A percentile compares a stretch with the other conserved stretches of the same genome.
phyloP scores from a whole-genome alignment of 1,140 invertebrate genomes.

The Drosophila athabasca region DNA sequence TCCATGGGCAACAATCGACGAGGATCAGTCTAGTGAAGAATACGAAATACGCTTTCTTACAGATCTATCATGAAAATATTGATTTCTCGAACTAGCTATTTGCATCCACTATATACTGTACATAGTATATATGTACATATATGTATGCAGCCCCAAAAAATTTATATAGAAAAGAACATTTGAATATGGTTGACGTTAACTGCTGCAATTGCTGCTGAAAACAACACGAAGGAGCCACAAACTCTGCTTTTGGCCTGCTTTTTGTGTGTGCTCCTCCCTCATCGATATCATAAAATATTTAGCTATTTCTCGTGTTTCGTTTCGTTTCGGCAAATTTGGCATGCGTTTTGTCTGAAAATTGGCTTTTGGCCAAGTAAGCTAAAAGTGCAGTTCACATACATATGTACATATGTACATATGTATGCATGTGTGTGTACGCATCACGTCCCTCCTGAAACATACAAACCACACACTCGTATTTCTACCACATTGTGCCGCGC shows the following conservation, averaged over 20 bases:
- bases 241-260: background rate
- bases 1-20: constrained; percentile 43
- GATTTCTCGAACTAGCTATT: too few species aligned
- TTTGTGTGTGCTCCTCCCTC: constrained; percentile 38
- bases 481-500: too few species aligned
- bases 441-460: too few species aligned
- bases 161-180: constrained; percentile 59
- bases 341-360: constrained; percentile 57
- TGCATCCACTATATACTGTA: too few species aligned
- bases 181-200: constrained; percentile 59
- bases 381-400: too few species aligned
- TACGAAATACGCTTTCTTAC: background rate
- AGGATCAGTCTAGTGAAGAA: constrained; percentile 1
- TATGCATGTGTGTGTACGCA: too few species aligned
- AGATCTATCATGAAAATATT: too few species aligned
- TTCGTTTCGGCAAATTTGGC: constrained; percentile 63
- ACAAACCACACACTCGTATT: too few species aligned
- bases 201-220: constrained; percentile 30
- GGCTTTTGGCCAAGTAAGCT: too few species aligned
- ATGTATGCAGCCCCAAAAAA: background rate
- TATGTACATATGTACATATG: too few species aligned
- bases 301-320: constrained; percentile 74
- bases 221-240: constrained; percentile 17
- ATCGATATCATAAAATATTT: constrained; percentile 80
- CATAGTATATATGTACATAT: too few species aligned